phyloP scores from a whole-genome alignment of 2,797 vertebrate genomes.

The Amniataba percoides region DNA sequence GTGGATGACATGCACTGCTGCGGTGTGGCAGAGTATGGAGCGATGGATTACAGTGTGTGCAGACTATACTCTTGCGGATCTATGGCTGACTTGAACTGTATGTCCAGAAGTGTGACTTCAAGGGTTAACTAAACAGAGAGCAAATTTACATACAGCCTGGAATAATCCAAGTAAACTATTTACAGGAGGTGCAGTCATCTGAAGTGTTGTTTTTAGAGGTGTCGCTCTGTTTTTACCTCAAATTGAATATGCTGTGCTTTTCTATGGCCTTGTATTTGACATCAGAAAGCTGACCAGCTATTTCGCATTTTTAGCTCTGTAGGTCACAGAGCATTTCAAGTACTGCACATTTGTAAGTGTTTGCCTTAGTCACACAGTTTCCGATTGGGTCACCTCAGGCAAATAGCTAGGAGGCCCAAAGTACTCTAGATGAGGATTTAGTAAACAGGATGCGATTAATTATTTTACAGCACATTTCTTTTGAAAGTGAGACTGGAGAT shows the following conservation, averaged over 20 bases:
- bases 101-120: conserved; percentile 17
- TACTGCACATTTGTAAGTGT: background rate
- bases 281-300: background rate
- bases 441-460: conserved; percentile 32
- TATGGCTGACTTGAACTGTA: conserved; percentile 20
- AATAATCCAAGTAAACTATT: conserved; percentile 15
- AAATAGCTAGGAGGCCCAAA: conserved; percentile 1
- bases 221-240: background rate
- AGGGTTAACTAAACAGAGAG: background rate
- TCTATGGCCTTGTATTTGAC: background rate
- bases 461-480: conserved; percentile 53
- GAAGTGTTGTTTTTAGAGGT: background rate
- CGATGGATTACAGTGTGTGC: conserved; percentile 41
- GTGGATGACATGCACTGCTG: conserved; percentile 16
- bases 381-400: background rate
- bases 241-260: background rate
- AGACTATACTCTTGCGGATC: conserved; percentile 17
- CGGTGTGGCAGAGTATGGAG: conserved; percentile 24
- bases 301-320: background rate
- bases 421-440: conserved; percentile 14
- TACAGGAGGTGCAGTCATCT: background rate
- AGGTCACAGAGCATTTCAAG: background rate
- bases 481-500: conserved; percentile 38
- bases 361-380: background rate
- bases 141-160: background rate